A percentile compares a stretch with the other conserved stretches of the same genome.
Conservation (phyloP, 2,888 invertebrate genomes). For the Carcina quercana region DNA sequence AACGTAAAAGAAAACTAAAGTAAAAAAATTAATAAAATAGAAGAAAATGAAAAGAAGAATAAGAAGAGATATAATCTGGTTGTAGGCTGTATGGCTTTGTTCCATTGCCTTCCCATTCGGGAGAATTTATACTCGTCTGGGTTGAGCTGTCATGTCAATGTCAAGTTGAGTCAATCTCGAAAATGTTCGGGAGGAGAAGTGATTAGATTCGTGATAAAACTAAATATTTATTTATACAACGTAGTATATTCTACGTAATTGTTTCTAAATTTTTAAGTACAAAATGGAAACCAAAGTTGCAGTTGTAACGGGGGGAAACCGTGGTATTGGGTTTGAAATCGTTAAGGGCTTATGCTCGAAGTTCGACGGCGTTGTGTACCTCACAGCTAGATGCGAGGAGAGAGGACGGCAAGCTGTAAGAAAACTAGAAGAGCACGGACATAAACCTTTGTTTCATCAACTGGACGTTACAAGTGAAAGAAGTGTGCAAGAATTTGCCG, state of each 20-base stretch:
- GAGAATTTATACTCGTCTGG: too few species aligned
- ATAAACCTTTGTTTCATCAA: slow-evolving; percentile 77
- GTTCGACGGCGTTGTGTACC: slow-evolving; percentile 81
- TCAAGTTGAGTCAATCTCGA: too few species aligned
- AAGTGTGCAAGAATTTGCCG: slow-evolving; percentile 76
- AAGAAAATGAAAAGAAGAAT: too few species aligned
- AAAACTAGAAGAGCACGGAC: slow-evolving; percentile 73
- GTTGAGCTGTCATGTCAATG: too few species aligned
- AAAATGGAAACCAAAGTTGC: slow-evolving; percentile 72
- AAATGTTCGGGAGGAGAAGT: slow-evolving; percentile 28
- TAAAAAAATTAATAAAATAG: too few species aligned
- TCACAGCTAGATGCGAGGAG: slow-evolving; percentile 79
- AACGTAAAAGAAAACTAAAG: too few species aligned
- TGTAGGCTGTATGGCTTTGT: too few species aligned
- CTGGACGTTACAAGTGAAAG: slow-evolving; percentile 79
- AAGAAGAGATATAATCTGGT: too few species aligned
- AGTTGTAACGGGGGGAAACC: slow-evolving; percentile 63
- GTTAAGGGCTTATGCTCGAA: slow-evolving; percentile 76
- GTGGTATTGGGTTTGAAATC: slow-evolving; percentile 65
- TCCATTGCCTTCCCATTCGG: too few species aligned
- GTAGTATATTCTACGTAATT: slow-evolving; percentile 42
- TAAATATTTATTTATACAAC: slow-evolving; percentile 47
- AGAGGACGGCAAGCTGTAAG: slow-evolving; percentile 77
- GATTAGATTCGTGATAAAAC: slow-evolving; percentile 18
- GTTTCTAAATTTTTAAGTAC: slow-evolving; percentile 47